Conservation (phyloP, 1,140 invertebrate genomes). For the Fragariocoptes setiger region DNA sequence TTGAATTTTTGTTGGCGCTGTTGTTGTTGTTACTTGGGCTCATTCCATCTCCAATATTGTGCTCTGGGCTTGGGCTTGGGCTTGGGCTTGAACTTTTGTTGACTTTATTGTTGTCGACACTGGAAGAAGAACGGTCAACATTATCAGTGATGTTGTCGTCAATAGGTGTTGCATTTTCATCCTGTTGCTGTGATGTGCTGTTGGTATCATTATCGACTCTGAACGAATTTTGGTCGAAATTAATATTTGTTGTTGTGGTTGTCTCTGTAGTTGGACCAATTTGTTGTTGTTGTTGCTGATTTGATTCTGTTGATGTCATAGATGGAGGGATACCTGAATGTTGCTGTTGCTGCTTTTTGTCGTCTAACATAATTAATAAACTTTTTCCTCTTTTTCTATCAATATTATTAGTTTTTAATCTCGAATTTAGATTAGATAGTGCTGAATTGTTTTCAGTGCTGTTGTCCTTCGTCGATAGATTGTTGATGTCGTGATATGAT, state of each 20-base stretch:
- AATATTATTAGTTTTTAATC: too few relatives aligned
- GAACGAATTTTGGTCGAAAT: too few relatives aligned
- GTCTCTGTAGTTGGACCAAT: background rate
- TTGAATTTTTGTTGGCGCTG: too few relatives aligned
- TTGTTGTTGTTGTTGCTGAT: background rate
- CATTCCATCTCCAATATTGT: too few relatives aligned
- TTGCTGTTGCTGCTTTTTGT: background rate
- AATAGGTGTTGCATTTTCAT: background rate
- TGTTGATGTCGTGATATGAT: too few relatives aligned
- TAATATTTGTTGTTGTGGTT: background rate
- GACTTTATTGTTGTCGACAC: background rate
- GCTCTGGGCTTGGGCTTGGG: too few relatives aligned
- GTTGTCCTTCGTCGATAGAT: too few relatives aligned
- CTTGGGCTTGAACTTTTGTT: background rate
- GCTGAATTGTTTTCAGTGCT: too few relatives aligned
- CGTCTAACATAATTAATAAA: background rate
- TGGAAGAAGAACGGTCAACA: background rate
- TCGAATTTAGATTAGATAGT: too few relatives aligned
- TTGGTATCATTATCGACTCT: too few relatives aligned
- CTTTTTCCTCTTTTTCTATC: background rate
- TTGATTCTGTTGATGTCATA: background rate
- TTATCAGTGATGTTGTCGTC: background rate
- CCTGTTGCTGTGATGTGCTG: background rate
- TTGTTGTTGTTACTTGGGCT: too few relatives aligned
- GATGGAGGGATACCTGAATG: background rate